Conservation (phyloP, 2,113 vertebrate genomes). For the Porphyrio hochstetteri region DNA sequence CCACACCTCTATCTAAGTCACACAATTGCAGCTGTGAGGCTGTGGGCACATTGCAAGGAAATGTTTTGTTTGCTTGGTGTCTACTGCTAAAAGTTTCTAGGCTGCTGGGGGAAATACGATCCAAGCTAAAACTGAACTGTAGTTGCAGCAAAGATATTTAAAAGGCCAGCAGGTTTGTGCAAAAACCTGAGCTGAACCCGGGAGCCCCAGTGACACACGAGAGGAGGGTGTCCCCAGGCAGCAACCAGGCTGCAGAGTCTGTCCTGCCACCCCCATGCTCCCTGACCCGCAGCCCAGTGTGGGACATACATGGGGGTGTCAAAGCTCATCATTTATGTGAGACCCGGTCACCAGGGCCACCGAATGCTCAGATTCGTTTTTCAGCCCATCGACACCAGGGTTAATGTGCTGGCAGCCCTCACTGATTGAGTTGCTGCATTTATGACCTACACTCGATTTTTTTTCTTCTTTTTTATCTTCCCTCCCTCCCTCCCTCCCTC, state of each 20-base stretch:
- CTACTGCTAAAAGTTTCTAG: neutral
- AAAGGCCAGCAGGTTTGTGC: neutral
- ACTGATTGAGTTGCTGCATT: neutral
- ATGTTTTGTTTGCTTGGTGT: neutral
- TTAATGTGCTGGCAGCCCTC: neutral
- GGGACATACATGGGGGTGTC: neutral
- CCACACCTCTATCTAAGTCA: neutral
- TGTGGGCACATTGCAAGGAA: neutral
- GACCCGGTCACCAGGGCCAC: neutral
- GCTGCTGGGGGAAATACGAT: neutral
- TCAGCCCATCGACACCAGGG: neutral
- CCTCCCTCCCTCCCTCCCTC: accelerated
- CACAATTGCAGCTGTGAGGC: neutral
- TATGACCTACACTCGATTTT: neutral
- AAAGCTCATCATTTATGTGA: neutral
- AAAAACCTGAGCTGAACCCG: neutral
- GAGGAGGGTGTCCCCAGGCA: neutral
- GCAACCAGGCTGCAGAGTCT: neutral
- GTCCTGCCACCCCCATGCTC: accelerated
- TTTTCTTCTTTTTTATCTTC: no score
- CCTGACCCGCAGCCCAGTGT: neutral
- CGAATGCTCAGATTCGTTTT: neutral
- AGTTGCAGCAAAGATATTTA: neutral
- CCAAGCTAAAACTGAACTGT: neutral
- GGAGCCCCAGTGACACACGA: accelerated